Evolutionary conservation across 2,888 invertebrate genomes (phyloP), one percentile per base, ranked within the genome.

Genomic region (Acholoe squamosa): DNA sequence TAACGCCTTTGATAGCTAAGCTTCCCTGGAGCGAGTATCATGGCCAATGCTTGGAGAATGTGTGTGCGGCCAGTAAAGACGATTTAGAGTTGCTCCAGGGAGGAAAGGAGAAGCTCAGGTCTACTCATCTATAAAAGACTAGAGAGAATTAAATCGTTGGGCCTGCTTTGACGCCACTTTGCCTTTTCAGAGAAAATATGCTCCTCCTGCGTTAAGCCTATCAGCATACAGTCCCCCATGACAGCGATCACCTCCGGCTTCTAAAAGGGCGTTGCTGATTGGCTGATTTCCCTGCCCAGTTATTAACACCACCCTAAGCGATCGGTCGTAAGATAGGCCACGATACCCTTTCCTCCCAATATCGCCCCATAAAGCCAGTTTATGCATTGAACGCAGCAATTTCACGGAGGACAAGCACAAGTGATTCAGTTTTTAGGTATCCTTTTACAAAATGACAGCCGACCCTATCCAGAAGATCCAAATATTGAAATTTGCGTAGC

Each of bases 1-100:
- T 3, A 43, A 33, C 19, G 43, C 80, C 80, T 80, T 80, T 80
- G 80, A 80, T 80, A 43, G 34, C 33, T 80, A 80, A 80, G 33
- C 80, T 61, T 14, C 61, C 61, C 19, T 61, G 22, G 22, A 61
- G 61, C 61, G 1, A 61, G 22, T 61, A 61, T 61, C 14, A n/a
- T 61, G 22, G n/a, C 61, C n/a, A 19, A 61, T 61, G 19, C 61
- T n/a, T 0, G 19, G 61, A 61, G 61, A 14, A n/a, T 61, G 61
- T 61, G 61, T 61, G 22, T 61, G 61, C 19, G 61, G 61, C 61
- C 22, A n/a, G 61, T n/a, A 61, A 61, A 61, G 61, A 61, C 61
- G 61, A 12, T 61, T 61, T 12, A n/a, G 61, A 61, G n/a, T 14
- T n/a, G 61, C 61, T 61, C 61, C 43, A 7, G 43, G 61, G 12